Percentiles rank a stretch among this genome's conserved stretches.
Evolutionary conservation across 2,888 invertebrate genomes (phyloP).

Genomic region (Serripes groenlandicus): DNA sequence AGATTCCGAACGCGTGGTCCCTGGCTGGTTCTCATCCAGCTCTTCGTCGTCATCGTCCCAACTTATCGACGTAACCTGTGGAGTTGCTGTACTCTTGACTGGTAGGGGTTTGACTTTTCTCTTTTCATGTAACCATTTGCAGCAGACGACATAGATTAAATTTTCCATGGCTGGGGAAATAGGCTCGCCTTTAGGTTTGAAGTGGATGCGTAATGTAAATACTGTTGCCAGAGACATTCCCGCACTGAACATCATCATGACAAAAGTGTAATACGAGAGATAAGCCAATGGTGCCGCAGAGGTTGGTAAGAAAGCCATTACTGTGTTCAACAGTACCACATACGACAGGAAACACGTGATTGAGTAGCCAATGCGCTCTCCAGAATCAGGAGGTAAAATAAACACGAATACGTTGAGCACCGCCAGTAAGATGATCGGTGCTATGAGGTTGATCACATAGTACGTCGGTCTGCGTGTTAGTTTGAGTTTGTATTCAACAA

Average conservation of each 20-base stretch:
- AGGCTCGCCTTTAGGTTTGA: slow-evolving; percentile 36
- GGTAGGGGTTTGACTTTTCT: not conserved
- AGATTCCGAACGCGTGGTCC: not conserved
- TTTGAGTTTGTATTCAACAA: slow-evolving; percentile 28
- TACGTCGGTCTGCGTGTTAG: slow-evolving; percentile 36
- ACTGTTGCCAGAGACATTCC: slow-evolving; percentile 47
- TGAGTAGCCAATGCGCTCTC: slow-evolving; percentile 58
- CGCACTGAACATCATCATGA: slow-evolving; percentile 64
- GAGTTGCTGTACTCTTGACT: not conserved
- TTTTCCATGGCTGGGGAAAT: not conserved
- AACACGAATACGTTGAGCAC: slow-evolving; percentile 48
- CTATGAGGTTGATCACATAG: slow-evolving; percentile 43
- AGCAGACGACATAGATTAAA: not conserved
- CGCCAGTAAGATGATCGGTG: slow-evolving; percentile 34
- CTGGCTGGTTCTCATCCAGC: not conserved
- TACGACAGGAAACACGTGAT: slow-evolving; percentile 62
- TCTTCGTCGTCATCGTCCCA: not conserved
- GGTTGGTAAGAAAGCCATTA: slow-evolving; percentile 52
- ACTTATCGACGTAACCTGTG: not conserved
- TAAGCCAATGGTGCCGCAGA: slow-evolving; percentile 51
- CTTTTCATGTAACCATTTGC: not conserved
- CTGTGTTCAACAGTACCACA: slow-evolving; percentile 54
- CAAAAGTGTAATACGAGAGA: slow-evolving; percentile 59
- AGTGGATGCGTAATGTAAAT: slow-evolving; percentile 51
- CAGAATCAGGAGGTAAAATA: slow-evolving; percentile 44